Evolutionary conservation across 2,797 vertebrate species (phyloP).

Genomic region (Furcifer pardalis): DNA sequence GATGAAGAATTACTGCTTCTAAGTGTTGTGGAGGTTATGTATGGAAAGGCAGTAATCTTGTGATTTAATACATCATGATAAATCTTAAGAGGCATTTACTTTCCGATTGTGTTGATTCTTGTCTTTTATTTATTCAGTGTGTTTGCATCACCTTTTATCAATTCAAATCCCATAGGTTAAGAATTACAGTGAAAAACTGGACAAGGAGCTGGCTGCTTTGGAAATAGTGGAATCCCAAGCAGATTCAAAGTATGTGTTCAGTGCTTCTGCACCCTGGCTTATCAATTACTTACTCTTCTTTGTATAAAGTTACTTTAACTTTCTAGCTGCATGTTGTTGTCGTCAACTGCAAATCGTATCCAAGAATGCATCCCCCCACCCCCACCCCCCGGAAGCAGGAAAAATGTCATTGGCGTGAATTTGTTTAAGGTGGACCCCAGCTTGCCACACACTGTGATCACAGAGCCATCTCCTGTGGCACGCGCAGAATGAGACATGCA

Average conservation of each 20-base stretch:
- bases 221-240: constrained; percentile 87
- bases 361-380: neutral
- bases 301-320: neutral
- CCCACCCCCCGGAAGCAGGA: too few species aligned
- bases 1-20: neutral
- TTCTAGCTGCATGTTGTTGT: constrained; percentile 11
- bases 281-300: neutral
- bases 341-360: too few species aligned
- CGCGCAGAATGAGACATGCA: too few species aligned
- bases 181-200: constrained; percentile 78
- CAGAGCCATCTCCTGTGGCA: too few species aligned
- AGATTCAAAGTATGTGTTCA: constrained; percentile 80
- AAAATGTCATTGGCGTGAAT: too few species aligned
- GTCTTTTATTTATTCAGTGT: neutral
- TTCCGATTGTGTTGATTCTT: neutral
- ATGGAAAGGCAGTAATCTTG: neutral
- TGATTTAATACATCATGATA: neutral
- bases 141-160: neutral
- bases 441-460: too few species aligned
- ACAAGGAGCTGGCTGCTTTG: constrained; percentile 82
- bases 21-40: neutral
- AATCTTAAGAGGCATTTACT: neutral
- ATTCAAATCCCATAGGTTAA: constrained; percentile 78
- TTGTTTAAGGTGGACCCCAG: too few species aligned
- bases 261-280: neutral